phyloP scores from a whole-genome alignment of 2,888 invertebrate species.

The Ectemnius cavifrons region DNA sequence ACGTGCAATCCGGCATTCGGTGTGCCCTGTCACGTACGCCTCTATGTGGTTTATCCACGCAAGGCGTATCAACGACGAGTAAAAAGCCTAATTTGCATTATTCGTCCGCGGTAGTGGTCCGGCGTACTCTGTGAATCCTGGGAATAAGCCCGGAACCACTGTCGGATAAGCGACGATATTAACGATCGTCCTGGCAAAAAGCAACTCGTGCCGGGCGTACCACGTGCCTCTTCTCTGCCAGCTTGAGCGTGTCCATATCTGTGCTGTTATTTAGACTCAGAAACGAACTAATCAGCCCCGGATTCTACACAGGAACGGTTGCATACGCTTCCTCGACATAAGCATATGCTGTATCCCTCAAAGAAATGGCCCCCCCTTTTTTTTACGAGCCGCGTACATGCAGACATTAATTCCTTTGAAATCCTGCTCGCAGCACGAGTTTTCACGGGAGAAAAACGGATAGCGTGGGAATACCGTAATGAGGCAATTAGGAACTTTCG shows the following conservation, averaged over 20 bases:
- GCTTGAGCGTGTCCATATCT: slow-evolving; percentile 43
- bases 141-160: slow-evolving; percentile 45
- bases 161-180: slow-evolving; percentile 60
- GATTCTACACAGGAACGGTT: slow-evolving; percentile 10
- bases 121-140: slow-evolving; percentile 19
- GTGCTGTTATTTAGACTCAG: slow-evolving; percentile 41
- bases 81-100: slow-evolving; percentile 58
- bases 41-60: slow-evolving; percentile 14
- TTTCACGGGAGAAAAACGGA: background rate
- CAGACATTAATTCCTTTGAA: slow-evolving; percentile 1
- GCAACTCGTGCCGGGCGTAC: slow-evolving; percentile 28
- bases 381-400: background rate
- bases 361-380: slow-evolving; percentile 19
- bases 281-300: slow-evolving; percentile 53
- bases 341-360: slow-evolving; percentile 23
- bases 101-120: slow-evolving; percentile 39
- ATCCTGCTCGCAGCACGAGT: background rate
- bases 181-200: slow-evolving; percentile 57
- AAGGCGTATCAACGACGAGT: background rate
- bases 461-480: background rate
- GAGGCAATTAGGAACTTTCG: background rate
- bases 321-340: slow-evolving; percentile 9
- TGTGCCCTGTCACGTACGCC: slow-evolving; percentile 38
- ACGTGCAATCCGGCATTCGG: slow-evolving; percentile 35
- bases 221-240: slow-evolving; percentile 22